Percentiles rank a stretch among this genome's conserved stretches.
These are phyloP conservation scores for Pseudopodoces humilis DNA, from an alignment of 2,113 vertebrate species.

Conservation along the genomic window DNA sequence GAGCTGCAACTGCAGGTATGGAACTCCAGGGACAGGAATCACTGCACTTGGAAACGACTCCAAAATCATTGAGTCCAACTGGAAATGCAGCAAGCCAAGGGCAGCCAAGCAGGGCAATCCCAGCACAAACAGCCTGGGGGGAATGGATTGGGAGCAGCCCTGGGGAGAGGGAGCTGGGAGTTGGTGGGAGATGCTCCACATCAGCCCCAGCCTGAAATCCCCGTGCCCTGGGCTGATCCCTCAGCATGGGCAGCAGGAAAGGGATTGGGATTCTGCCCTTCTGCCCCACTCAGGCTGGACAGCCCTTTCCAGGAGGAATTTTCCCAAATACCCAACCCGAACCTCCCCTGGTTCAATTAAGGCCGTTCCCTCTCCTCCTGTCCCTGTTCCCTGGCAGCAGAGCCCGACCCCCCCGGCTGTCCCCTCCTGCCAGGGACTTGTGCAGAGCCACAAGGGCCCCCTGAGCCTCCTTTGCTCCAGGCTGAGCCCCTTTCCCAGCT, in stretches of 20 bases:
- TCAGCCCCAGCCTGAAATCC: background rate
- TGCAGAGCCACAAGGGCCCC: background rate
- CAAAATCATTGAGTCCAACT: fast-evolving
- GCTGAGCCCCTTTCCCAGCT: background rate
- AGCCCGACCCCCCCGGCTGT: background rate
- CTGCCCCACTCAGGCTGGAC: background rate
- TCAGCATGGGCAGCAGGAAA: background rate
- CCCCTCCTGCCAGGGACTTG: background rate
- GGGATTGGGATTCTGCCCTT: background rate
- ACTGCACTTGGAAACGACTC: background rate
- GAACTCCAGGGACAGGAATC: background rate
- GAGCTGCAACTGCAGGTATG: background rate
- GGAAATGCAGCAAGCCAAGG: background rate
- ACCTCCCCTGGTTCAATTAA: fast-evolving
- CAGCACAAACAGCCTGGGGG: background rate
- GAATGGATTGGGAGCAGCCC: background rate
- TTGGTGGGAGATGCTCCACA: background rate
- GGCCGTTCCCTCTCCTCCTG: background rate
- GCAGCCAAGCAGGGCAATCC: background rate
- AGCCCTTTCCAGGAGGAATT: background rate
- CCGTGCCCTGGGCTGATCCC: background rate
- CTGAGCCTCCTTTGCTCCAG: background rate
- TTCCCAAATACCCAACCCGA: too few relatives aligned
- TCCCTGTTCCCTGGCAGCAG: background rate
- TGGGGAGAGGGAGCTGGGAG: background rate